These are phyloP conservation scores for Dreissena rostriformis DNA, from an alignment of 1,140 invertebrate genomes.

Conservation along the genomic window DNA sequence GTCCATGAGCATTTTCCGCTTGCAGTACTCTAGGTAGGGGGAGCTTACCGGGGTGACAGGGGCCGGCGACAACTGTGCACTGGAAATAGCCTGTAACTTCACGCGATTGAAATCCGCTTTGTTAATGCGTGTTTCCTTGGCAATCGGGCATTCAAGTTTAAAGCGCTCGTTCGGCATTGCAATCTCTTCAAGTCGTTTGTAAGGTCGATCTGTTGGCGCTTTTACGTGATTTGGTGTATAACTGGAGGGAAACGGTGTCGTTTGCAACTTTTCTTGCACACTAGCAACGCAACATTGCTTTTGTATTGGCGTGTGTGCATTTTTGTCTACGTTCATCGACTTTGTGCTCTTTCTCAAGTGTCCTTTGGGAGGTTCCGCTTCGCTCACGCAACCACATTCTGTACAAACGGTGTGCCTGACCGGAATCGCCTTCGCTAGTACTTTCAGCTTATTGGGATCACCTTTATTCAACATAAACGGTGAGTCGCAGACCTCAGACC, in stretches of 20 bases:
- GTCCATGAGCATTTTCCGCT: conserved; percentile 1
- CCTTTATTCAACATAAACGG: conserved; percentile 38
- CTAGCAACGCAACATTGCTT: conserved; percentile 3
- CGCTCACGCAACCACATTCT: conserved; percentile 21
- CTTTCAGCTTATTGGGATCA: conserved; percentile 6
- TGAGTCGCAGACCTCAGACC: conserved; percentile 19
- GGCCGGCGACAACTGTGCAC: not conserved
- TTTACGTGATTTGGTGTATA: no score
- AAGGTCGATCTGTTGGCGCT: not conserved
- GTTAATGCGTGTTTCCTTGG: conserved; percentile 33
- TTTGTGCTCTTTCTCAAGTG: not conserved
- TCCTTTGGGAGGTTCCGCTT: conserved; percentile 23
- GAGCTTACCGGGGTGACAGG: not conserved
- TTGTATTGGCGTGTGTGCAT: conserved; percentile 17
- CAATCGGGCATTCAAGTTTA: conserved; percentile 15
- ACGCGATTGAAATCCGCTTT: conserved; percentile 15
- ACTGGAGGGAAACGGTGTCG: not conserved
- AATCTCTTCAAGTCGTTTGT: not conserved
- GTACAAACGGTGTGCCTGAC: conserved; percentile 22
- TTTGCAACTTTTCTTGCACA: not conserved
- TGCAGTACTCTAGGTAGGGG: conserved; percentile 39
- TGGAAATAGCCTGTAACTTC: not conserved
- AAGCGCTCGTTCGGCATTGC: not conserved
- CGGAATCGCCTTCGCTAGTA: conserved; percentile 16
- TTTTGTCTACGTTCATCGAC: conserved; percentile 22